A percentile compares a stretch with the other conserved stretches of the same genome.
Conservation (phyloP, 2,888 invertebrate genomes). For the Cancer borealis region DNA sequence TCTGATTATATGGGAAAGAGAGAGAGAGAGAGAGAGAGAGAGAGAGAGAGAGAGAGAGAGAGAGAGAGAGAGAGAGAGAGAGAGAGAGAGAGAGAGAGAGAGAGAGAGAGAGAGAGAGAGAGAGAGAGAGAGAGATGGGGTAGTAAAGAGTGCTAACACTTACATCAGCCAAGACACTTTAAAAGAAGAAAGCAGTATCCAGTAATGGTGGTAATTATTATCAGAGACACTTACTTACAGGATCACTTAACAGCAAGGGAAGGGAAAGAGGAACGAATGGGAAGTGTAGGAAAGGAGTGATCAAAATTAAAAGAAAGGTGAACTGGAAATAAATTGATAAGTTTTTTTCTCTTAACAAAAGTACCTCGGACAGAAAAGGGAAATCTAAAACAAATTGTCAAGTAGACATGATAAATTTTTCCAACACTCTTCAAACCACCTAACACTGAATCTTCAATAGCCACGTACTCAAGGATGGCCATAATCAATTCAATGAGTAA, state of each 20-base stretch:
- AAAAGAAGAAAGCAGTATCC: neutral
- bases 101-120: slow-evolving; percentile 24
- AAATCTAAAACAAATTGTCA: neutral
- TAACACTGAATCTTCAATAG: neutral
- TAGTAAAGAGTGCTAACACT: neutral
- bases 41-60: slow-evolving; percentile 39
- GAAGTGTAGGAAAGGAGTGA: neutral
- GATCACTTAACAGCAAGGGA: neutral
- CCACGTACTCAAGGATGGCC: neutral
- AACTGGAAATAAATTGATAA: neutral
- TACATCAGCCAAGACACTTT: slow-evolving; percentile 27
- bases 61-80: slow-evolving; percentile 33
- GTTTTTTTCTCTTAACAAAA: neutral
- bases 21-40: slow-evolving; percentile 16
- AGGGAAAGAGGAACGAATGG: neutral
- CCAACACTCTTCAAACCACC: neutral
- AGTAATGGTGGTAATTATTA: neutral
- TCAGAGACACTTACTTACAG: slow-evolving; percentile 9
- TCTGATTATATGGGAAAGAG: slow-evolving; percentile 54
- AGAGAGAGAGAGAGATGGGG: slow-evolving; percentile 9
- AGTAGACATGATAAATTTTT: neutral
- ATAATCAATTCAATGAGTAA: neutral
- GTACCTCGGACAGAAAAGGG: neutral
- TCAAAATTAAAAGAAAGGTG: neutral
- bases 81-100: slow-evolving; percentile 10